phyloP scores from a whole-genome alignment of 2,113 vertebrate genomes.

The Alligator sinensis region DNA sequence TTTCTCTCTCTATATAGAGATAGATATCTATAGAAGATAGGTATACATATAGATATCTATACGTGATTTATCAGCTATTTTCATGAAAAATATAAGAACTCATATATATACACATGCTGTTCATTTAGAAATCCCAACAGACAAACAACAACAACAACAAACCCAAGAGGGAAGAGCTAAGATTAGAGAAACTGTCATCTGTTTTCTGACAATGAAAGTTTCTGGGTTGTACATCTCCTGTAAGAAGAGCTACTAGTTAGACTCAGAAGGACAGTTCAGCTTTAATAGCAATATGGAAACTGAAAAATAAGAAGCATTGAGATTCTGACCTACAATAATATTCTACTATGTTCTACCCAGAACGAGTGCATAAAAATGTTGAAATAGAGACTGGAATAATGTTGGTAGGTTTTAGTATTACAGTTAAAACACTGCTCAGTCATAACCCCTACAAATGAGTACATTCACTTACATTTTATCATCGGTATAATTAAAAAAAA shows the following conservation, averaged over 20 bases:
- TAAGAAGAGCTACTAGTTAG: neutral
- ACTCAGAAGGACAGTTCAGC: neutral
- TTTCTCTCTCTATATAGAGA: too few relatives aligned
- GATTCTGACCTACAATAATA: slow-evolving; percentile 53
- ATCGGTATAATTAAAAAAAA: slow-evolving; percentile 76
- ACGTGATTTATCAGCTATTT: neutral
- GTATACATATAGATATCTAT: too few relatives aligned
- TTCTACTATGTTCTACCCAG: slow-evolving; percentile 21
- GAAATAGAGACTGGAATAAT: slow-evolving; percentile 67
- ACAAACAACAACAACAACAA: fast-evolving
- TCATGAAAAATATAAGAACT: neutral
- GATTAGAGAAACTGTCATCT: neutral
- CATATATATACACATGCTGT: too few relatives aligned
- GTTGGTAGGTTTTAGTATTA: slow-evolving; percentile 70
- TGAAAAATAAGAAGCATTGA: slow-evolving; percentile 36
- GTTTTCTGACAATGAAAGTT: neutral
- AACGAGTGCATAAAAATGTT: slow-evolving; percentile 67
- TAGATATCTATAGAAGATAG: too few relatives aligned
- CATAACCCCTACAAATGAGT: slow-evolving; percentile 78
- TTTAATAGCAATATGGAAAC: slow-evolving; percentile 29
- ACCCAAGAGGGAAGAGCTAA: fast-evolving
- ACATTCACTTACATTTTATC: slow-evolving; percentile 76
- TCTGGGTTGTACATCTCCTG: neutral
- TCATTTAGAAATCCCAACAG: neutral
- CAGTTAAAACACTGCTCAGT: slow-evolving; percentile 66